phyloP scores from a whole-genome alignment of 2,888 invertebrate genomes.

The Elgonia sp. region DNA sequence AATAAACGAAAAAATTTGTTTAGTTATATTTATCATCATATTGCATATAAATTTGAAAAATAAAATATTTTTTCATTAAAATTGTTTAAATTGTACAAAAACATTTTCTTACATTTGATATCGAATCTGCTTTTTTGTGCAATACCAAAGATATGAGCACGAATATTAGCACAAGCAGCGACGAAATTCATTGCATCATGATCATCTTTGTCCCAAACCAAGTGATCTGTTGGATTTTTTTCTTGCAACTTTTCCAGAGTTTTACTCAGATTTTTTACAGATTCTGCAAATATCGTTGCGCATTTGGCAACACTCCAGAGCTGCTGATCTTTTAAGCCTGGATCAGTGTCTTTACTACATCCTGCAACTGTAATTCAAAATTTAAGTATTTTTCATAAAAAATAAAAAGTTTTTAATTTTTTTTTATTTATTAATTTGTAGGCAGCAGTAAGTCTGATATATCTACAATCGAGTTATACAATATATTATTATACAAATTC shows the following conservation, averaged over 20 bases:
- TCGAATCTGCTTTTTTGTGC: conserved; percentile 95
- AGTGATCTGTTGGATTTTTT: conserved; percentile 89
- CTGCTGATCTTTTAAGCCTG: conserved; percentile 91
- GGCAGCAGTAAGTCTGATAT: too few species aligned
- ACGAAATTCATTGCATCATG: conserved; percentile 98
- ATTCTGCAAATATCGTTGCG: conserved; percentile 90
- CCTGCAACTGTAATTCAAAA: conserved; percentile 85
- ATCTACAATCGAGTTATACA: too few species aligned
- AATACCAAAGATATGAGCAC: conserved; percentile 96
- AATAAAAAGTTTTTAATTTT: too few species aligned
- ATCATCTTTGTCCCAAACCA: conserved; percentile 99
- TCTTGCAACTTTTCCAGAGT: conserved; percentile 87
- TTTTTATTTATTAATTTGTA: too few species aligned
- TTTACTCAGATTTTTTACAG: conserved; percentile 90
- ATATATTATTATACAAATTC: too few species aligned
- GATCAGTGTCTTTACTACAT: conserved; percentile 87
- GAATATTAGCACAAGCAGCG: conserved; percentile 96
- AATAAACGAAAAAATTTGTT: too few species aligned
- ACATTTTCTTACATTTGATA: conserved; percentile 93
- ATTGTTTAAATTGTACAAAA: not conserved
- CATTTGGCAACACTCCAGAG: conserved; percentile 94
- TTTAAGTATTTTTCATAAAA: too few species aligned
- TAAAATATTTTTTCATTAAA: not conserved
- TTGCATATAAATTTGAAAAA: too few species aligned
- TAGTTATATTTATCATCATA: too few species aligned